phyloP scores from a whole-genome alignment of 1,140 invertebrate genomes.

The Drosophila persimilis region DNA sequence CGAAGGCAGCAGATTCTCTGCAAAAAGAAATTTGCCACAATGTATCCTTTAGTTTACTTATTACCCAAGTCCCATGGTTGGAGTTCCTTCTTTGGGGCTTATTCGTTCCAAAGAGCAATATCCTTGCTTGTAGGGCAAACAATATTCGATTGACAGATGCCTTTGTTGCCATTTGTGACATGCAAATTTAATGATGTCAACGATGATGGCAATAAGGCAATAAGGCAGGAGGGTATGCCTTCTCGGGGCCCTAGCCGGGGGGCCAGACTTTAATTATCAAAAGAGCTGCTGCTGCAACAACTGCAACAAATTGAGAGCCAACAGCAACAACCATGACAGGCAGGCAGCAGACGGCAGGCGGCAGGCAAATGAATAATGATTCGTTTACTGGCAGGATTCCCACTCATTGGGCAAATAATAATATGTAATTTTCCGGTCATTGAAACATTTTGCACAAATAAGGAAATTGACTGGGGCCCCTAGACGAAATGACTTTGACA shows the following conservation, averaged over 20 bases:
- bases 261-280: slow-evolving; percentile 66
- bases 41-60: too few species aligned
- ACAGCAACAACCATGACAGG: slow-evolving; percentile 9
- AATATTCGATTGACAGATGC: too few species aligned
- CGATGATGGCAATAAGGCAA: too few species aligned
- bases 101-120: too few species aligned
- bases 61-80: too few species aligned
- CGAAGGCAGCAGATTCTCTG: too few species aligned
- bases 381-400: slow-evolving; percentile 32
- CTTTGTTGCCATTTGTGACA: too few species aligned
- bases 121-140: too few species aligned
- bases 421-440: slow-evolving; percentile 79
- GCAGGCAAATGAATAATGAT: slow-evolving; percentile 63
- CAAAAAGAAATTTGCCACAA: too few species aligned
- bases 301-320: not conserved
- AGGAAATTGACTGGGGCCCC: slow-evolving; percentile 65
- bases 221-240: slow-evolving; percentile 23
- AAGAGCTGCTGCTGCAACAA: slow-evolving; percentile 42
- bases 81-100: too few species aligned
- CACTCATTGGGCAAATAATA: slow-evolving; percentile 70
- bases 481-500: slow-evolving; percentile 62
- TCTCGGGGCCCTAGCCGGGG: not conserved
- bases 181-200: too few species aligned
- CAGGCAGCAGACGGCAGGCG: slow-evolving; percentile 21
- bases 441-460: slow-evolving; percentile 75